Evolutionary conservation across 2,888 invertebrate species (phyloP), one percentile per base, ranked within the genome.

Genomic region (Pyrochroa serraticornis): DNA sequence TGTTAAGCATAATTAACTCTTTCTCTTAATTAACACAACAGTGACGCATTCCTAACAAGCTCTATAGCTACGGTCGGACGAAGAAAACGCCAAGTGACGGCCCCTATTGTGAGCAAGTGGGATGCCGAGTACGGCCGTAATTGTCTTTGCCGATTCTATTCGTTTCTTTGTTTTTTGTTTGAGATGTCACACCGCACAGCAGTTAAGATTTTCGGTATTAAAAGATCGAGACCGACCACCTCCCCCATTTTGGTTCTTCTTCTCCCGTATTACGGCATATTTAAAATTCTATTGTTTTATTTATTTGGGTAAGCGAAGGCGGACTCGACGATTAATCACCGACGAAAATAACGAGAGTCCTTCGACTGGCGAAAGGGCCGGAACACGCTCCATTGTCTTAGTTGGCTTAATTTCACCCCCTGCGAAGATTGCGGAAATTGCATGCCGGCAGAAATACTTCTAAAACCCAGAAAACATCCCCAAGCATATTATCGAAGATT

Each of bases 1-100:
- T 77, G 77, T 75, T 76, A 76, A 73, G 76, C 77, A 75, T 76
- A 77, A 77, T 77, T 77, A 77, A 76, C 74, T 75, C 77, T 74
- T 75, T 76, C 76, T 75, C 76, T 77, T 77, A 77, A 77, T 77
- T 77, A 77, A 76, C 75, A 76, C 73, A 76, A 76, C 73, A 75
- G 73, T 73, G 75, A 74, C 74, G 75, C 75, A 73, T 75, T 74
- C 72, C 69, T 73, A 76, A 75, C 74, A 72, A 73, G 71, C 71
- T 68, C 52, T 58, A 55, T 51, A 59, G 50, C 39, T 54, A 55
- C 50, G 36, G 37, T 32, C 33, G 43, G 53, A 41, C 58, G 49
- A 61, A 62, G 55, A 62, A 52, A 62, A 31, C 22, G 22, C 22
- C 22, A 22, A 22, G 22, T 22, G 22, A 22, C 22, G 22, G 22